Evolutionary conservation across 1,140 invertebrate species (phyloP), one percentile per base, ranked within the genome.

Genomic region (Drosophila leontia): DNA sequence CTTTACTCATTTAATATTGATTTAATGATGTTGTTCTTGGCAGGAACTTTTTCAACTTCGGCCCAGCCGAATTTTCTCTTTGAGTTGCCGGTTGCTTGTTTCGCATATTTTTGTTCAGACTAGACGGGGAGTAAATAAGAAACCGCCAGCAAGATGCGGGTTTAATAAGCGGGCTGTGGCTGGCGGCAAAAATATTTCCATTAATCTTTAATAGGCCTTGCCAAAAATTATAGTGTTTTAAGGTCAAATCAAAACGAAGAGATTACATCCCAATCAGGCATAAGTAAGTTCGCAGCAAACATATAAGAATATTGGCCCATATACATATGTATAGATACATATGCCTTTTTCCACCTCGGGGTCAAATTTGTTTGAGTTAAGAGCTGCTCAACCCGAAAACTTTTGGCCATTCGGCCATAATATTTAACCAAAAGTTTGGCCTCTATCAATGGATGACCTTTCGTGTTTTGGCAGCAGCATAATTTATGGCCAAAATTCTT

Each of bases 1-100:
- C 62, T 82, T 82, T 61, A 32, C 60, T 63, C 80, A 81, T 77
- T 82, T 82, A 45, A 76, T 76, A 65, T 67, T 76, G 72, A 55
- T 61, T 57, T 78, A 62, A 78, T 62, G 75, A 70, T 62, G 63
- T 78, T 78, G 48, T 64, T 64, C 58, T 67, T 62, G 41, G 42
- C 5, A 51, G 37, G 6, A 78, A 81, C 59, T 71, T 81, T 64
- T 57, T 45, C 26, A 23, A 47, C 48, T 32, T 51, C 26, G 17
- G 9, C 47, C 29, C 61, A 65, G 61, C 60, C 45, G 58, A 68
- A 68, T 57, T 37, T 64, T 70, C 8, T 45, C 37, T 61, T 68
- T 78, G 45, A 53, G 75, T 69, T 77, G 75, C 47, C 60, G 37
- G 37, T 34, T 75, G 51, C 48, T 61, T 42, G 42, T 44, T 68